Evolutionary conservation across 2,888 invertebrate species (phyloP).

Genomic region (Torymus auratus): DNA sequence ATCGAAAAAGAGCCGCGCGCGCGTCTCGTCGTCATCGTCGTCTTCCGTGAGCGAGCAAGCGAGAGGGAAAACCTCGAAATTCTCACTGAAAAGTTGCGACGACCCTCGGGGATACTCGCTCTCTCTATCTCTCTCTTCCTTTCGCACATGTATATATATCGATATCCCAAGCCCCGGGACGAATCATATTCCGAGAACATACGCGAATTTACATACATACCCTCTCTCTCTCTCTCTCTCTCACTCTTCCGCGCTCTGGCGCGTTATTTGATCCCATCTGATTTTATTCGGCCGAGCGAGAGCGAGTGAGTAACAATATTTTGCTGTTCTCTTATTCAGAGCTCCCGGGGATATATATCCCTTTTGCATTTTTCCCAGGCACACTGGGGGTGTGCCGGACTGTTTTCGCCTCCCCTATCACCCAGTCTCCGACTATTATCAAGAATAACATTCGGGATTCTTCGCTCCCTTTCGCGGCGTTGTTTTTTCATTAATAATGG

Average conservation of each 20-base stretch:
- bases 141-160: too few species aligned
- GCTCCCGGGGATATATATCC: constrained; percentile 27
- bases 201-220: constrained; percentile 38
- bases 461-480: neutral
- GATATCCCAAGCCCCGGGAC: neutral
- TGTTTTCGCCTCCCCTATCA: neutral
- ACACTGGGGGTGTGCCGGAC: too few species aligned
- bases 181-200: constrained; percentile 39
- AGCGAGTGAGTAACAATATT: constrained; percentile 49
- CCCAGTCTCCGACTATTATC: constrained; percentile 12
- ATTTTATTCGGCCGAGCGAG: constrained; percentile 38
- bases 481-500: constrained; percentile 23
- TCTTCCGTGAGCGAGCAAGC: neutral
- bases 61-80: neutral
- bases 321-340: constrained; percentile 43
- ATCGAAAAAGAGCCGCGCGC: too few species aligned
- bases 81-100: neutral
- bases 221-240: neutral
- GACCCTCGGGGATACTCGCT: constrained; percentile 6
- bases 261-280: constrained; percentile 46
- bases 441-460: constrained; percentile 29
- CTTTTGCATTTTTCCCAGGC: neutral
- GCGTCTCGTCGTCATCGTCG: too few species aligned
- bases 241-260: neutral
- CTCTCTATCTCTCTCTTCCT: too few species aligned